A percentile compares a stretch with the other conserved stretches of the same genome.
phyloP scores from a whole-genome alignment of 1,140 invertebrate species.

The Drosophila santomea region DNA sequence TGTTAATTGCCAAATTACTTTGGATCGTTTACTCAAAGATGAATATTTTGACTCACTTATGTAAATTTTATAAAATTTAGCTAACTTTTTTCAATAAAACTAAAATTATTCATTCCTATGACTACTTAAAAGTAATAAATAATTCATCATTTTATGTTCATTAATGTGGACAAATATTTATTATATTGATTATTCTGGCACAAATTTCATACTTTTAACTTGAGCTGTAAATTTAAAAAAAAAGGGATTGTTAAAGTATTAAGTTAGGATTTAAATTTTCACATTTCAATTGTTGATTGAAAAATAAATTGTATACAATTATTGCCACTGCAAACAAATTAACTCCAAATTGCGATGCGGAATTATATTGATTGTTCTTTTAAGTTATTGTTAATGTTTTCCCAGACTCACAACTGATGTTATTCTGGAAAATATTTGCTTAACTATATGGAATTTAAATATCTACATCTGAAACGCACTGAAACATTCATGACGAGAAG shows the following conservation, averaged over 20 bases:
- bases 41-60: neutral
- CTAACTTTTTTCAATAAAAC: no score
- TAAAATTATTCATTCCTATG: neutral
- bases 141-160: no score
- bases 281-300: no score
- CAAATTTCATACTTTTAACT: no score
- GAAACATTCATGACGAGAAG: constrained; percentile 26
- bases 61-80: neutral
- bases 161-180: no score
- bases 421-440: constrained; percentile 1
- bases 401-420: neutral
- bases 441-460: constrained; percentile 20
- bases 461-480: constrained; percentile 19
- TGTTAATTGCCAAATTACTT: neutral
- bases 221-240: no score
- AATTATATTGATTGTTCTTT: neutral
- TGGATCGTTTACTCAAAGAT: neutral
- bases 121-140: neutral
- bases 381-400: neutral
- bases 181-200: no score
- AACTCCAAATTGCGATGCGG: neutral
- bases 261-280: neutral
- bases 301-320: neutral
- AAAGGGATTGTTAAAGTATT: neutral
- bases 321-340: neutral